These are phyloP conservation scores for Pangasius sanitwongsei DNA, from an alignment of 2,797 vertebrate genomes.

Conservation along the genomic window DNA sequence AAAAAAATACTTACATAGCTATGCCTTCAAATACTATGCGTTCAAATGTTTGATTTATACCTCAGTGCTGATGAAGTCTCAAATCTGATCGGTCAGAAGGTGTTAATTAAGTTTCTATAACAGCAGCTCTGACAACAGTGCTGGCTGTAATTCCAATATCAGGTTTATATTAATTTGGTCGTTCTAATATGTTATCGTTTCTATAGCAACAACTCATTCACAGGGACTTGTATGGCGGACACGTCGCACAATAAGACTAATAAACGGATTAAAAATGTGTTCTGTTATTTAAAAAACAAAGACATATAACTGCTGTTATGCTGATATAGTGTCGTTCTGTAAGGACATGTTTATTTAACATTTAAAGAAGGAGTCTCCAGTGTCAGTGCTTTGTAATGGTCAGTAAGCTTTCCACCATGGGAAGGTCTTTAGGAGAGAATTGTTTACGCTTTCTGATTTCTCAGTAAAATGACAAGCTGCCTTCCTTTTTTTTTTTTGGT, in stretches of 20 bases:
- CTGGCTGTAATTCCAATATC: neutral
- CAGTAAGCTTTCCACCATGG: no score
- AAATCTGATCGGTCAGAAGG: neutral
- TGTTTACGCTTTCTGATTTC: no score
- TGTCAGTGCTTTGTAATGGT: neutral
- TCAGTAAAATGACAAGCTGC: no score
- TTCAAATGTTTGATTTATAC: neutral
- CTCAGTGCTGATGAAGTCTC: neutral
- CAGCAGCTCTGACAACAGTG: neutral
- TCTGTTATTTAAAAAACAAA: neutral
- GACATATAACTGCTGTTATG: neutral
- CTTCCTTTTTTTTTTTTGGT: no score
- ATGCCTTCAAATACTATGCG: neutral
- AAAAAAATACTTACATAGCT: neutral
- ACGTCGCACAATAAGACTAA: neutral
- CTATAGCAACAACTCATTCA: neutral
- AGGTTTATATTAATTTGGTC: neutral
- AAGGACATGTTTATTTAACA: no score
- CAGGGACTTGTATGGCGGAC: neutral
- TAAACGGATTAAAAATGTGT: no score
- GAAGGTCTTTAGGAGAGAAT: no score
- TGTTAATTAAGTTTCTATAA: neutral
- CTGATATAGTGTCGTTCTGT: neutral
- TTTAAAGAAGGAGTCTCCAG: neutral
- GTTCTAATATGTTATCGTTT: neutral